phyloP scores from a whole-genome alignment of 2,113 vertebrate genomes.

The Hippocampus abdominalis region DNA sequence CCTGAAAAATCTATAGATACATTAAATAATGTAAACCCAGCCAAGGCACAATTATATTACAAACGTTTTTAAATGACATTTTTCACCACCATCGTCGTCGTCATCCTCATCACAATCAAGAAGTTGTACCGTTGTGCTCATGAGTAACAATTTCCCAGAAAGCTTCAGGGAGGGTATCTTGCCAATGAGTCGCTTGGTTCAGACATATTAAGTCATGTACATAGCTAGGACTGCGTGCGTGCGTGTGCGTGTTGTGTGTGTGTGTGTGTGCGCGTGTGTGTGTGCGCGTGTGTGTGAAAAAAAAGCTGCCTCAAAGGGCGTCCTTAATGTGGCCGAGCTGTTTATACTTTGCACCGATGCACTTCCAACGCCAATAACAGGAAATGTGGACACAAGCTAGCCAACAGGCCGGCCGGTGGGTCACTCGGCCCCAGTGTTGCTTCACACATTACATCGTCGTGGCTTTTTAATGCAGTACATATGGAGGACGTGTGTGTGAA shows the following conservation, averaged over 20 bases:
- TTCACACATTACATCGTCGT: conserved; percentile 35
- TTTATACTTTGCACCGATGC: conserved; percentile 61
- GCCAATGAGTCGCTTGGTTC: conserved; percentile 39
- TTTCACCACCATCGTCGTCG: no score
- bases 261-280: conserved; percentile 25
- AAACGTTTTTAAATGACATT: not conserved
- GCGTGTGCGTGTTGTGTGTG: conserved; percentile 5
- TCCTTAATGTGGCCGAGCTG: conserved; percentile 44
- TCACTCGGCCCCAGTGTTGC: conserved; percentile 42
- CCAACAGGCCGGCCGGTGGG: conserved; percentile 31
- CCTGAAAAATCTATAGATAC: not conserved
- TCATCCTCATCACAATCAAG: not conserved
- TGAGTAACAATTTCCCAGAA: conserved; percentile 59
- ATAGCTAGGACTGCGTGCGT: conserved; percentile 43
- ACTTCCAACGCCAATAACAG: conserved; percentile 56
- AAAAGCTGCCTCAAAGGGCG: conserved; percentile 27
- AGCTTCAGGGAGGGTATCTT: conserved; percentile 40
- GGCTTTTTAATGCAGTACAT: conserved; percentile 43
- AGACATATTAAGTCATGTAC: conserved; percentile 50
- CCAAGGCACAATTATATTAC: not conserved
- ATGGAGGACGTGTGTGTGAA: not conserved
- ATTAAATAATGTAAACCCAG: not conserved
- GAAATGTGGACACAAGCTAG: conserved; percentile 55
- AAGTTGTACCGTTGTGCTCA: conserved; percentile 44
- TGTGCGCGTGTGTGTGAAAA: conserved; percentile 28